Evolutionary conservation across 1,140 invertebrate species (phyloP).

Genomic region (Ganaspis sp.): DNA sequence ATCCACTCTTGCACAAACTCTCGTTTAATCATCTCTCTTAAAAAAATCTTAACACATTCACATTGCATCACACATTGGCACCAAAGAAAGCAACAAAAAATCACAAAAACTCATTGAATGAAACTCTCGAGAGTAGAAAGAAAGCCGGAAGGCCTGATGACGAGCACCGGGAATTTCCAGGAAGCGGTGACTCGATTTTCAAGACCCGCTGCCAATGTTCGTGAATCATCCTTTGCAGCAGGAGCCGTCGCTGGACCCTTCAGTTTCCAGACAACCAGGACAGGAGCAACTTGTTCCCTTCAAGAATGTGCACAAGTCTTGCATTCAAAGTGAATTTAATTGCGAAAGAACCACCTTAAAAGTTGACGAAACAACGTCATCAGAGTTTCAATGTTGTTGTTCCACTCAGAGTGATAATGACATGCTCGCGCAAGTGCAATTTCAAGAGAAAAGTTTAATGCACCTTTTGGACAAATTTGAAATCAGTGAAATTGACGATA

Average conservation of each 20-base stretch:
- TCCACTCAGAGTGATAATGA: background rate
- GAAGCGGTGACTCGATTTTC: conserved; percentile 26
- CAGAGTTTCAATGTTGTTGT: background rate
- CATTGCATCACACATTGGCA: background rate
- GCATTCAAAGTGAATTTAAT: background rate
- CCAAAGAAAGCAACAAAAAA: background rate
- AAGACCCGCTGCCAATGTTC: conserved; percentile 29
- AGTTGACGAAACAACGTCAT: background rate
- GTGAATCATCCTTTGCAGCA: conserved; percentile 31
- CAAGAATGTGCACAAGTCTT: background rate
- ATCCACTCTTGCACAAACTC: too few relatives aligned
- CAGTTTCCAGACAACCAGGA: background rate
- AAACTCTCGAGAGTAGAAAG: background rate
- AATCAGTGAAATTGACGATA: background rate
- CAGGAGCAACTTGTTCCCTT: background rate
- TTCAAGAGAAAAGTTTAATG: background rate
- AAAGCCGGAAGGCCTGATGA: conserved; percentile 18
- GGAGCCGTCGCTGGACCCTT: background rate
- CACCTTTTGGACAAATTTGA: background rate
- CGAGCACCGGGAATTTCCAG: conserved; percentile 4
- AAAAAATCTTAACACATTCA: background rate
- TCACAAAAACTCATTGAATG: background rate
- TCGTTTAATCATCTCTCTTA: background rate
- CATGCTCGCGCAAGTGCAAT: background rate
- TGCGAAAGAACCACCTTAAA: background rate